Percentiles rank a stretch among this genome's conserved stretches.
These are phyloP conservation scores for Chaetodon trifascialis DNA, from an alignment of 2,113 vertebrate species.

Conservation along the genomic window DNA sequence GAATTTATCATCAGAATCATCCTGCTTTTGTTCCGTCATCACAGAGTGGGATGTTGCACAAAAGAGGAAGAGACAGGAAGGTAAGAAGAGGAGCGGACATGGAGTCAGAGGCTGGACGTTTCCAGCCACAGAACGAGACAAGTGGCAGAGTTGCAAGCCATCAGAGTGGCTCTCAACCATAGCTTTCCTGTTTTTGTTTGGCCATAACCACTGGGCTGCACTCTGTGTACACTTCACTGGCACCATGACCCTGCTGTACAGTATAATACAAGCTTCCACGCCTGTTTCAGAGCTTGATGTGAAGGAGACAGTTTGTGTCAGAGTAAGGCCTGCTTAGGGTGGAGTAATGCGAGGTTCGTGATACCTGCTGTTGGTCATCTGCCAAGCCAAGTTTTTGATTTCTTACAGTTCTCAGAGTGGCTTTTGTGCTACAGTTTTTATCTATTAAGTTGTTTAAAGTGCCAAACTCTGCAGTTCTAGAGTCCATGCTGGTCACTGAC, in stretches of 20 bases:
- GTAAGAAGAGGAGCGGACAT: constrained; percentile 1
- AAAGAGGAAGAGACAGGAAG: constrained; percentile 7
- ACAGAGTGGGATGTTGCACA: background rate
- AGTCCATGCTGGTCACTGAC: no score
- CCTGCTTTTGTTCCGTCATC: constrained; percentile 38
- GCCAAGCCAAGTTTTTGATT: no score
- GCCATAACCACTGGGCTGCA: constrained; percentile 19
- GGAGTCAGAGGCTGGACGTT: background rate
- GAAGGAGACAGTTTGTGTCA: background rate
- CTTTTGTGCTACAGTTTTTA: no score
- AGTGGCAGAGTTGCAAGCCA: constrained; percentile 1
- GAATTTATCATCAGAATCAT: constrained; percentile 25
- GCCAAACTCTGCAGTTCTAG: no score
- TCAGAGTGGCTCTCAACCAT: constrained; percentile 2
- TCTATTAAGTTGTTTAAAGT: no score
- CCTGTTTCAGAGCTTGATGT: background rate
- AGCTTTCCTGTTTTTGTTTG: constrained; percentile 41
- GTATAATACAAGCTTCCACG: background rate
- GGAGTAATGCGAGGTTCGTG: background rate
- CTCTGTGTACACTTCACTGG: constrained; percentile 12
- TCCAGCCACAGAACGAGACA: constrained; percentile 13
- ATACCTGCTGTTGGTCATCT: no score
- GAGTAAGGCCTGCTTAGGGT: background rate
- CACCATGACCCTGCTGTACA: background rate
- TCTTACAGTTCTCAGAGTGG: no score